Percentiles rank a stretch among this genome's conserved stretches.
Evolutionary conservation across 1,140 invertebrate genomes (phyloP).

Genomic region (Dinothrombium tinctorium): DNA sequence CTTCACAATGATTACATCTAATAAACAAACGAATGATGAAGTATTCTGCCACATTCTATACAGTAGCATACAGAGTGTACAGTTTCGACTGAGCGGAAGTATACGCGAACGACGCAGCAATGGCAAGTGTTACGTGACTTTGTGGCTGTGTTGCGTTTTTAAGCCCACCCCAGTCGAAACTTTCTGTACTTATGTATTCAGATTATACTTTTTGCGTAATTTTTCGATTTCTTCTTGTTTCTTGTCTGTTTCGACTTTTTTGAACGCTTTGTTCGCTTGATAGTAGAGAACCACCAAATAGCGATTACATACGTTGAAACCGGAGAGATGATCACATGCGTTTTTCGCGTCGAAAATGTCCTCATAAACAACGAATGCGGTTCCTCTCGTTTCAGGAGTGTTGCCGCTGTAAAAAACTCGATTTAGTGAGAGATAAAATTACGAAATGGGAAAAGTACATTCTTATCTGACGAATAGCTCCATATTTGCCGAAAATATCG

Average conservation of each 20-base stretch:
- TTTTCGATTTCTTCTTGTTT: slow-evolving; percentile 91
- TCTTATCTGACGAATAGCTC: slow-evolving; percentile 91
- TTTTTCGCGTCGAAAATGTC: slow-evolving; percentile 99
- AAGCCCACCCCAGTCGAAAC: no score
- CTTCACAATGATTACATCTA: no score
- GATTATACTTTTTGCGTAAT: slow-evolving; percentile 74
- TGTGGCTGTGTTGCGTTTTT: no score
- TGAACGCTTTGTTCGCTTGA: slow-evolving; percentile 55
- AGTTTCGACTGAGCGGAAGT: no score
- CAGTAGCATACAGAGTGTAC: no score
- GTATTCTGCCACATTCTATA: no score
- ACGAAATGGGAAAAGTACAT: slow-evolving; percentile 29
- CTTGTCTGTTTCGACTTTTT: slow-evolving; percentile 84
- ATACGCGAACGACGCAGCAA: no score
- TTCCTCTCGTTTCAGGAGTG: slow-evolving; percentile 88
- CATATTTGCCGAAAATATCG: slow-evolving; percentile 99
- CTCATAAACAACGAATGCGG: slow-evolving; percentile 97
- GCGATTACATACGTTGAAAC: slow-evolving; percentile 96
- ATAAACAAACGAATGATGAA: no score
- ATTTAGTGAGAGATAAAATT: not conserved
- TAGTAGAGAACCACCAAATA: slow-evolving; percentile 96
- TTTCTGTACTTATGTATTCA: no score
- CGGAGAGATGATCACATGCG: slow-evolving; percentile 94
- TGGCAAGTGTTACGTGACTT: no score
- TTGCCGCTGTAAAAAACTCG: slow-evolving; percentile 45